These are phyloP conservation scores for Coptodon bakossiorum DNA, from an alignment of 2,113 vertebrate genomes.

Conservation along the genomic window DNA sequence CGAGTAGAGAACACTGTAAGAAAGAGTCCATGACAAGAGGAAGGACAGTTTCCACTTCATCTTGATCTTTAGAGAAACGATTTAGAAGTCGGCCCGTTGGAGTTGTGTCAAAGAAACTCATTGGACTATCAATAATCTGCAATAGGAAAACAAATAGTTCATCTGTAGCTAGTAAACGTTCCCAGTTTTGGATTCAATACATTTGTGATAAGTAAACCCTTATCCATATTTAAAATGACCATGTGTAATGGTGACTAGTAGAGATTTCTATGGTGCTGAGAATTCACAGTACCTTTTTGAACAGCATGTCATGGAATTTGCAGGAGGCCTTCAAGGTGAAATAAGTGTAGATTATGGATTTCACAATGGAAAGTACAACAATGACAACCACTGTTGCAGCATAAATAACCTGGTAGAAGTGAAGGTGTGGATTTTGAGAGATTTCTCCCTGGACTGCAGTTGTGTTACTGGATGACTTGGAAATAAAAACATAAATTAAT, in stretches of 20 bases:
- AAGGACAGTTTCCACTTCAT: slow-evolving; percentile 72
- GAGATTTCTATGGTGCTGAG: not conserved
- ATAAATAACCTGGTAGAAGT: slow-evolving; percentile 70
- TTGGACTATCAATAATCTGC: slow-evolving; percentile 74
- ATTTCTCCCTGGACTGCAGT: not conserved
- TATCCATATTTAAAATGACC: not conserved
- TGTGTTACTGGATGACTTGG: not conserved
- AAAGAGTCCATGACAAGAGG: slow-evolving; percentile 74
- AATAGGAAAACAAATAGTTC: not conserved
- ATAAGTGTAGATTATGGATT: slow-evolving; percentile 69
- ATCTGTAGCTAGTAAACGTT: not conserved
- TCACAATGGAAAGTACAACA: slow-evolving; percentile 45
- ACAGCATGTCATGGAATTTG: slow-evolving; percentile 70
- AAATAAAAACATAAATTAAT: not conserved
- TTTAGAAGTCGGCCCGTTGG: slow-evolving; percentile 80
- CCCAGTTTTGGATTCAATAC: not conserved
- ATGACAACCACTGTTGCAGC: slow-evolving; percentile 37
- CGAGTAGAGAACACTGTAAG: slow-evolving; percentile 68
- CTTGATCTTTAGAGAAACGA: slow-evolving; percentile 80
- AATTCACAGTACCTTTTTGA: slow-evolving; percentile 60
- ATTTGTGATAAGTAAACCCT: not conserved
- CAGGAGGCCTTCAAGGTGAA: slow-evolving; percentile 68
- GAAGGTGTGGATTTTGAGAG: slow-evolving; percentile 53
- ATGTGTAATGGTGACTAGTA: not conserved
- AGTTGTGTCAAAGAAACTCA: slow-evolving; percentile 79